Base-by-base conservation (phyloP, 2,888 invertebrate species). In the Nowickia ferox region DNA sequence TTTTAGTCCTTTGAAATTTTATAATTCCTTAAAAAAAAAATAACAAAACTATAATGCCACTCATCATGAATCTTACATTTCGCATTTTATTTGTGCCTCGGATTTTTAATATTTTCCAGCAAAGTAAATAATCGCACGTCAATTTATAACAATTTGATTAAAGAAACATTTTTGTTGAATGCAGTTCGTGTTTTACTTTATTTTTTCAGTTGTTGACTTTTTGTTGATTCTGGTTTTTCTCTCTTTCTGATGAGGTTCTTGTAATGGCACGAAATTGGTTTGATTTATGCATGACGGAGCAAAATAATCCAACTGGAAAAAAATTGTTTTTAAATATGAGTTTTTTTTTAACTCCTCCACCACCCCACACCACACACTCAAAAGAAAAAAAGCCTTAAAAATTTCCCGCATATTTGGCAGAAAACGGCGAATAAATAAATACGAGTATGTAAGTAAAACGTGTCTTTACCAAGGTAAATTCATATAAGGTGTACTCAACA, bases 241-340 rank as follows among this genome's bases (percentile, higher is more conserved):
- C 48, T 15, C 69, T 68, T 79, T 65, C 68, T 79, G 71, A 19
- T 63, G 53, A 55, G 72, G 72, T 79, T 63, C 55, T 79, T 63
- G 11, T 48, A 69, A 76, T 80, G 72, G 76, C 74, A 87, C 87
- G 66, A 77, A 82, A 89, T 89, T 89, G 89, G 89, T 88, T 89
- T 89, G 91, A 89, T 91, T 89, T 90, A 90, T 91, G 92, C 92
- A 91, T 92, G 92, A 90, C 88, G 89, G 89, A 89, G 88, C 89
- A 87, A 87, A 91, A 89, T 89, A 90, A 91, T 86, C 90, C 89
- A 90, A 89, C 89, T 90, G 92, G 90, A 91, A 92, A 92, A 46
- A 91, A 65, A 42, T 82, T 1, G 17, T 59, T 91, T 89, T 46
- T 22, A 48, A 66, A 59, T 66, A 65, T 89, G 87, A 89, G 89